phyloP scores from a whole-genome alignment of 2,888 invertebrate species.

The Biston stratarius region DNA sequence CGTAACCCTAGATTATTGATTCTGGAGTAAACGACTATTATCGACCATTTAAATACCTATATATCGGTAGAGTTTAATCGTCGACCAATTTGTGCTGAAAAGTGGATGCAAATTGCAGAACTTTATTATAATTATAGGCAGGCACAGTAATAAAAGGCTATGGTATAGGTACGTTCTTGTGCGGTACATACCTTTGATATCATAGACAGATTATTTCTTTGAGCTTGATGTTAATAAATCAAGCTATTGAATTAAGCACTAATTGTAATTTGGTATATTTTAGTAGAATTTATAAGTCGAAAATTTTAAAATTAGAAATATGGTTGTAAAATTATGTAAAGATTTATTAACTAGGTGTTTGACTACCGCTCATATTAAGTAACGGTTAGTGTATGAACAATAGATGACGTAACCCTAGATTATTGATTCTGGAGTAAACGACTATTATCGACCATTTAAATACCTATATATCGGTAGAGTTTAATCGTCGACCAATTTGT shows the following conservation, averaged over 20 bases:
- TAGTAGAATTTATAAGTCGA: too few relatives aligned
- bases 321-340: too few relatives aligned
- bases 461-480: constrained; percentile 8
- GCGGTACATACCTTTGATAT: not conserved
- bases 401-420: constrained; percentile 67
- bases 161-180: not conserved
- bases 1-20: constrained; percentile 72
- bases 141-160: not conserved
- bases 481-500: constrained; percentile 31
- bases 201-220: not conserved
- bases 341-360: too few relatives aligned
- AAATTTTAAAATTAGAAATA: too few relatives aligned
- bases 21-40: constrained; percentile 52
- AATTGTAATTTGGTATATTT: too few relatives aligned
- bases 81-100: constrained; percentile 41
- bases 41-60: constrained; percentile 18
- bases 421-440: constrained; percentile 66
- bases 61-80: constrained; percentile 14
- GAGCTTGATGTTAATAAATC: not conserved
- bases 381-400: constrained; percentile 64
- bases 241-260: too few relatives aligned
- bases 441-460: constrained; percentile 22
- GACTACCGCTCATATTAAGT: too few relatives aligned
- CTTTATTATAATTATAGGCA: constrained; percentile 15
- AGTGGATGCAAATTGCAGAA: constrained; percentile 29